These are phyloP conservation scores for Cephus cinctus DNA, from an alignment of 1,140 invertebrate genomes.

Conservation along the genomic window DNA sequence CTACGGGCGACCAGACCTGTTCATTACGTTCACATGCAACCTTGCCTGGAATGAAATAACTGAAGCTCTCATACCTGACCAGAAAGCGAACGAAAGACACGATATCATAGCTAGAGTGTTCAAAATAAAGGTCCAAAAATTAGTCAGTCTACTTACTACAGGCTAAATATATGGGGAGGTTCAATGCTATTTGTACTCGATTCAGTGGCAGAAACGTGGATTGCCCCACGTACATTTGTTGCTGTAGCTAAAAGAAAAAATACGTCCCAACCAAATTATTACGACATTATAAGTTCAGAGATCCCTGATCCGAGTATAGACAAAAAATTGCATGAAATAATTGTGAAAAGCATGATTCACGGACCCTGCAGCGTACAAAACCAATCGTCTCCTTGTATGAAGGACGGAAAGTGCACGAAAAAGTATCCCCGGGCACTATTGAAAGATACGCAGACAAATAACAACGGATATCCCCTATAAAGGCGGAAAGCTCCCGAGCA, in stretches of 20 bases:
- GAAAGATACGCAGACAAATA: constrained; percentile 29
- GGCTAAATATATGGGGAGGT: constrained; percentile 33
- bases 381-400: constrained; percentile 18
- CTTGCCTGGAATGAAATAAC: constrained; percentile 46
- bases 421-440: constrained; percentile 26
- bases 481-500: constrained; percentile 38
- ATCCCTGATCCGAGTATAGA: constrained; percentile 43
- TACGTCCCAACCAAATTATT: constrained; percentile 28
- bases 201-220: constrained; percentile 57
- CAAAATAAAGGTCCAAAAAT: constrained; percentile 42
- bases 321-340: constrained; percentile 39
- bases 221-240: constrained; percentile 47
- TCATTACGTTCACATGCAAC: constrained; percentile 42
- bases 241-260: constrained; percentile 42
- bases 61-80: constrained; percentile 29
- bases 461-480: constrained; percentile 52
- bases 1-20: constrained; percentile 45
- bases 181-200: constrained; percentile 38
- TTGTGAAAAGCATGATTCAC: constrained; percentile 55
- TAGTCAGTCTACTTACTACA: constrained; percentile 42
- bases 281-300: constrained; percentile 45
- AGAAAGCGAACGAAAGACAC: constrained; percentile 40
- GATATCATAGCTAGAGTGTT: constrained; percentile 55
- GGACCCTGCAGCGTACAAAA: constrained; percentile 49
- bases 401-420: constrained; percentile 23